A percentile compares a stretch with the other conserved stretches of the same genome.
Conservation (phyloP, 2,797 vertebrate species). For the Clarias platycephalus region DNA sequence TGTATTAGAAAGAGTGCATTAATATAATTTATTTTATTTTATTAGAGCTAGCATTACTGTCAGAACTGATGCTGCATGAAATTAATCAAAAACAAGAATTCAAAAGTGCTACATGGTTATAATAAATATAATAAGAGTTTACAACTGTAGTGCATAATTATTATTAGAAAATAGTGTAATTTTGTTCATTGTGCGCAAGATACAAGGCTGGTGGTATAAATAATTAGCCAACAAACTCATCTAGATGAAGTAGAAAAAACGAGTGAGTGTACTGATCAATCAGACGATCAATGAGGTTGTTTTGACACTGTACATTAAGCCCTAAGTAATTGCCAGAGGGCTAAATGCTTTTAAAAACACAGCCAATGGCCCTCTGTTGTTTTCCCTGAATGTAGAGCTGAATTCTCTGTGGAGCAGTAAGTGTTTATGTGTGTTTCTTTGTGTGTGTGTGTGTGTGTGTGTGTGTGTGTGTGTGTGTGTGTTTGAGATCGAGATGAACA, state of each 20-base stretch:
- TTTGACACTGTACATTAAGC: constrained; percentile 94
- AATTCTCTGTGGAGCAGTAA: constrained; percentile 39
- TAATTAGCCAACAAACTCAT: constrained; percentile 18
- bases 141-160: neutral
- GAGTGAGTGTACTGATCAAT: constrained; percentile 87
- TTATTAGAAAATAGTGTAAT: neutral
- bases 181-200: neutral
- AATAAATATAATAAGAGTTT: neutral
- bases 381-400: constrained; percentile 36
- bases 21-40: neutral
- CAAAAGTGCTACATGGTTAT: neutral
- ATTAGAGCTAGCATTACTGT: neutral
- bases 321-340: constrained; percentile 90
- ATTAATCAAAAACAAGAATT: neutral
- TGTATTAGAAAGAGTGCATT: neutral
- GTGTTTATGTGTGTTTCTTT: constrained; percentile 38
- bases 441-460: constrained; percentile 3
- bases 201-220: neutral
- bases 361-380: constrained; percentile 54
- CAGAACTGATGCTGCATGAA: neutral
- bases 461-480: constrained; percentile 15
- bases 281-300: constrained; percentile 81
- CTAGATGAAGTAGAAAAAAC: constrained; percentile 55
- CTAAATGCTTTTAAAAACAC: constrained; percentile 89
- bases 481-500: neutral